These are phyloP conservation scores for Bombycilla garrulus DNA, from an alignment of 2,113 vertebrate genomes.

Conservation along the genomic window DNA sequence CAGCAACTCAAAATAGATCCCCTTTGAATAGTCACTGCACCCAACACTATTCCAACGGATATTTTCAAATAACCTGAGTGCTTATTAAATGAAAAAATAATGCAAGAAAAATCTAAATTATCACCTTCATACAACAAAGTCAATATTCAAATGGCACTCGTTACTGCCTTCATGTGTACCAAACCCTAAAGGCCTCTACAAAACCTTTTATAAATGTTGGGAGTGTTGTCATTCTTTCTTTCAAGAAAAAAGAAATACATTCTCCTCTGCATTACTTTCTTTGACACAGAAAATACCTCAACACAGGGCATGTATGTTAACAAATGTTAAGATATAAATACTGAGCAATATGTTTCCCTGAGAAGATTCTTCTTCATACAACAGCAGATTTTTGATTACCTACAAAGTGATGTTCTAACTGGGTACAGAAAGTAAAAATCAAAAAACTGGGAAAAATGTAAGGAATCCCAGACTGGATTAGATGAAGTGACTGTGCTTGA, in stretches of 20 bases:
- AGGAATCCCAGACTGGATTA: background rate
- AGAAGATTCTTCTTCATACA: background rate
- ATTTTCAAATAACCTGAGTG: background rate
- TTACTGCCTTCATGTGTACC: background rate
- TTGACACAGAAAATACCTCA: background rate
- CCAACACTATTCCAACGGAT: background rate
- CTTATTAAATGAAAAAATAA: background rate
- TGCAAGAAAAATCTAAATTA: background rate
- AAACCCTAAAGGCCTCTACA: background rate
- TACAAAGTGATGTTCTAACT: background rate
- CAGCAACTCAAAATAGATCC: background rate
- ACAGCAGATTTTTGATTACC: background rate
- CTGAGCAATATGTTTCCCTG: background rate
- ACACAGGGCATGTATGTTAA: fast-evolving
- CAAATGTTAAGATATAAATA: background rate
- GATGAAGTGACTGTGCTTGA: background rate
- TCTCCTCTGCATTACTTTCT: background rate
- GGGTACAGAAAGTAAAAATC: background rate
- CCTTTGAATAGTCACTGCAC: background rate
- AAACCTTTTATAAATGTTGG: background rate
- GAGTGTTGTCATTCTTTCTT: background rate
- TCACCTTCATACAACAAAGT: background rate
- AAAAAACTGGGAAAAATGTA: background rate
- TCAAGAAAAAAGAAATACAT: background rate
- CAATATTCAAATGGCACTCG: background rate